These are phyloP conservation scores for Panthera leo DNA, from an alignment of 2,113 vertebrate species.

Conservation along the genomic window DNA sequence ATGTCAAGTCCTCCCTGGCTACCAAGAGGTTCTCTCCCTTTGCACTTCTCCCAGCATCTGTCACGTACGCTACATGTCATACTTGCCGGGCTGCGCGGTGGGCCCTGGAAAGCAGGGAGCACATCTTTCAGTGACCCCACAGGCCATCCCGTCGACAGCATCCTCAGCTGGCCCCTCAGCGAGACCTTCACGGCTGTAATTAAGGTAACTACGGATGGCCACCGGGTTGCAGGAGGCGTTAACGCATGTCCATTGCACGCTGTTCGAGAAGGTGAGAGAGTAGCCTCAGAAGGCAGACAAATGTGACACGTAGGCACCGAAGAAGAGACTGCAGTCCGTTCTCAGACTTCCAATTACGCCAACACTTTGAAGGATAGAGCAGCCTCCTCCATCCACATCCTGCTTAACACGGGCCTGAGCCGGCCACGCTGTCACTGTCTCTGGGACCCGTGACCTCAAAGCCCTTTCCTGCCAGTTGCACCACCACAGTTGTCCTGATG, in stretches of 20 bases:
- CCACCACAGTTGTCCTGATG: no score
- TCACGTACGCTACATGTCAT: accelerated
- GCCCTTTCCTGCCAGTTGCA: no score
- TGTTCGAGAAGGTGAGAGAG: background rate
- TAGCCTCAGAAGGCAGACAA: background rate
- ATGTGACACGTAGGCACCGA: background rate
- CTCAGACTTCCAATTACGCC: background rate
- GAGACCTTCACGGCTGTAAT: background rate
- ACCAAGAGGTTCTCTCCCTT: background rate
- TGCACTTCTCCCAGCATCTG: background rate
- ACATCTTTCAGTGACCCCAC: background rate
- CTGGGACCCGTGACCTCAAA: background rate
- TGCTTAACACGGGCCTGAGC: background rate
- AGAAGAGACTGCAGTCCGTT: background rate
- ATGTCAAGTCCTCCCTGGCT: background rate
- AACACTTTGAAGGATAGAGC: background rate
- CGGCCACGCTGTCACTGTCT: accelerated
- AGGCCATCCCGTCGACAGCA: background rate
- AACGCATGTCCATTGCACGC: no score
- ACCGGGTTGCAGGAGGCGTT: background rate
- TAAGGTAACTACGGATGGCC: background rate
- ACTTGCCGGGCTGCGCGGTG: background rate
- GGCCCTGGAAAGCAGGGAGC: background rate
- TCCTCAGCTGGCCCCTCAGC: no score
- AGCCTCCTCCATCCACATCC: background rate